A percentile compares a stretch with the other conserved stretches of the same genome.
Evolutionary conservation across 2,797 vertebrate genomes (phyloP).

Genomic region (Characodon lateralis): DNA sequence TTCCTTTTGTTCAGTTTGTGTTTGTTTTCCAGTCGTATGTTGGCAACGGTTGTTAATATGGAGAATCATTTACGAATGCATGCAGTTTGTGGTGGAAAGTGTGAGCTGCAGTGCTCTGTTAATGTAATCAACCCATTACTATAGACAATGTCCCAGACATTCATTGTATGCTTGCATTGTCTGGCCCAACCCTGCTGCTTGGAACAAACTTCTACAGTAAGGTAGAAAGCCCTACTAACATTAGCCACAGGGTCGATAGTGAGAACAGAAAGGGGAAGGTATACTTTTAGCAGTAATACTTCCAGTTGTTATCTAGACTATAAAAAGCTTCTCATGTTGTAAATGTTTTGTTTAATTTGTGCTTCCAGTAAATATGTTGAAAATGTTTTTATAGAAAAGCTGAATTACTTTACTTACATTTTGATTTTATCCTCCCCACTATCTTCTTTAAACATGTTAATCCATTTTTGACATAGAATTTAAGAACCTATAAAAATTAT

Average conservation of each 20-base stretch:
- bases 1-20: constrained; percentile 1
- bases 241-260: background rate
- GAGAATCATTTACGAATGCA: background rate
- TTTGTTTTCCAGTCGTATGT: background rate
- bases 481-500: background rate
- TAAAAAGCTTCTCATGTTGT: background rate
- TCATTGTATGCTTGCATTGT: background rate
- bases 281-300: background rate
- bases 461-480: background rate
- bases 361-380: background rate
- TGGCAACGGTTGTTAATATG: background rate
- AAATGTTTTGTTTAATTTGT: background rate
- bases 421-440: background rate
- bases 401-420: background rate
- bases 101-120: background rate
- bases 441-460: background rate
- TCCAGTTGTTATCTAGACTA: background rate
- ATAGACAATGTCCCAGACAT: background rate
- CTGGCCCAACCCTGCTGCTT: background rate
- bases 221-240: background rate
- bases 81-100: background rate
- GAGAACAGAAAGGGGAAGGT: background rate
- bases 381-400: background rate
- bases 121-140: background rate
- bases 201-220: background rate